Evolutionary conservation across 2,113 vertebrate species (phyloP).

Genomic region (Salvelinus namaycush): DNA sequence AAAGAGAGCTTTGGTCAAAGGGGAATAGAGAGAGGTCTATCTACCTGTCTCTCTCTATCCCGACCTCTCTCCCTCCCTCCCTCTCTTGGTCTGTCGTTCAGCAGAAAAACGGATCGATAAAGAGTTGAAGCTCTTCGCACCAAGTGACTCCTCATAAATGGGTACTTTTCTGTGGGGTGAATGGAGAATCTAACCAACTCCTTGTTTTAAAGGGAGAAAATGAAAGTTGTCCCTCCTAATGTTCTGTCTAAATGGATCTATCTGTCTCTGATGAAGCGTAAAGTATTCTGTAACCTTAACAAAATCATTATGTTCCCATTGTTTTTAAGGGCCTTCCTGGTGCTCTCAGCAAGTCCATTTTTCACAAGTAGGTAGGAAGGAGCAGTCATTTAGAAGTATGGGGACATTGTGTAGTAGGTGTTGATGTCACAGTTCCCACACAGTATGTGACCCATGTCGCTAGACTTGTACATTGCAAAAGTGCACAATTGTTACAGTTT

Average conservation of each 20-base stretch:
- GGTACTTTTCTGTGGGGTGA: slow-evolving; percentile 59
- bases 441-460: slow-evolving; percentile 25
- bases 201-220: slow-evolving; percentile 65
- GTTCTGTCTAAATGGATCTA: slow-evolving; percentile 71
- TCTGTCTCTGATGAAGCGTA: slow-evolving; percentile 70
- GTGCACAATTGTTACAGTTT: slow-evolving; percentile 34
- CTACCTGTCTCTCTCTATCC: slow-evolving; percentile 58
- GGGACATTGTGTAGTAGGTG: slow-evolving; percentile 52
- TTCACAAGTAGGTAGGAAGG: slow-evolving; percentile 49
- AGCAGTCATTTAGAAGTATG: slow-evolving; percentile 55
- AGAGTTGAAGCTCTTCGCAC: slow-evolving; percentile 76
- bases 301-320: slow-evolving; percentile 68
- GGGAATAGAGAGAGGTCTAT: slow-evolving; percentile 47
- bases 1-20: slow-evolving; percentile 52
- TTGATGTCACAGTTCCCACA: slow-evolving; percentile 44
- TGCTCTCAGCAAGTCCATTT: slow-evolving; percentile 54
- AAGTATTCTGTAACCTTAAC: slow-evolving; percentile 73
- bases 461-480: slow-evolving; percentile 12
- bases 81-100: slow-evolving; percentile 72
- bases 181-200: slow-evolving; percentile 53
- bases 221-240: slow-evolving; percentile 72
- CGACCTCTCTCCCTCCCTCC: slow-evolving; percentile 53
- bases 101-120: slow-evolving; percentile 78
- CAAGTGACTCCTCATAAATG: slow-evolving; percentile 75
- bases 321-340: slow-evolving; percentile 57